Base-by-base conservation (phyloP, 30 jellyfish, hydroid and myxozoan species). In the Cassiopea andromeda region DNA sequence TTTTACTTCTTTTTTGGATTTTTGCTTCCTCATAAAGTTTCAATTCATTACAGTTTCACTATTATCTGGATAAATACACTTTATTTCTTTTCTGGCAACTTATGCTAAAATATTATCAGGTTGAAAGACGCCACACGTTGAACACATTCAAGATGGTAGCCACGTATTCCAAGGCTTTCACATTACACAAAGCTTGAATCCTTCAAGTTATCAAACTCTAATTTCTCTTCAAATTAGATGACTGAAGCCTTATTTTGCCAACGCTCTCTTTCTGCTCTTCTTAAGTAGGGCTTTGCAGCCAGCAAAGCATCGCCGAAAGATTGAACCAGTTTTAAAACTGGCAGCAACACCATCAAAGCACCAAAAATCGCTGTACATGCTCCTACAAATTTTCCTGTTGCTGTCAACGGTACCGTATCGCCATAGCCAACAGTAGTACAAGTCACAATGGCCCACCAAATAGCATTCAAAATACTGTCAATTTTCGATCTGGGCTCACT, bases 341-440 rank as follows among this genome's bases (percentile, higher is more conserved):
- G 98, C 68, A 93, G 69, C 70, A 93, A 71, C 14, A 93, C 92
- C 87, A 93, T 81, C 86, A 88, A 61, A 15, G 98, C 98, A 12
- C 98, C 98, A 60, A 88, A 93, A 9, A 87, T 88, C 17, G 94
- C 94, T 17, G 98, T 93, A 50, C 87, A 71, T 1, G 94, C 87
- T 13, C 97, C 92, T 10, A 84, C 88, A 5, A 87, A 48, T 69
- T 93, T 93, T 18, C 98, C 98, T 2, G 82, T 57, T 7, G 81
- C 48, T 12, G 95, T 78, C 45, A 88, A 50, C 7, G 98, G 98
- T 8, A 80, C 93, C 15, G 92, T 82, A 73, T 93, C 98, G 14
- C 98, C 98, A 80, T 93, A 93, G 17, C 98, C 98, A 15, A 93
- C 97, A 6, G 98, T 93, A 46, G 98, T 93, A 77, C 98, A 93